These are phyloP conservation scores for Neotoxoptera formosana DNA, from an alignment of 1,140 invertebrate genomes.

Conservation along the genomic window DNA sequence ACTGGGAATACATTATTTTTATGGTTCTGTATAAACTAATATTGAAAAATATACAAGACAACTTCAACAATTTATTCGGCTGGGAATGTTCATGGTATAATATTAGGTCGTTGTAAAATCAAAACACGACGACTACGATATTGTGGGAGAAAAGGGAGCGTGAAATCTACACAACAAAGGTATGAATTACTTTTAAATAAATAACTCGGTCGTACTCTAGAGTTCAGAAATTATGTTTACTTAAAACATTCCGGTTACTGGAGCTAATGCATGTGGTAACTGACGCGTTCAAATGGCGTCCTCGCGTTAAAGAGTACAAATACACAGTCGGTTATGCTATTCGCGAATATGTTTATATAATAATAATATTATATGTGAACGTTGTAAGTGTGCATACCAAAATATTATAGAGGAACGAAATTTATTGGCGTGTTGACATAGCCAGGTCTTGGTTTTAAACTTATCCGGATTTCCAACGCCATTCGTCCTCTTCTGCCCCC, in stretches of 20 bases:
- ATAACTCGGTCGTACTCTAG: neutral
- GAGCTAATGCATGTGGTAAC: neutral
- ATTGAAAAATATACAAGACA: neutral
- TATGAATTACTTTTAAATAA: neutral
- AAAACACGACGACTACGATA: neutral
- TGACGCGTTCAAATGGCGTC: neutral
- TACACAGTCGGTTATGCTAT: neutral
- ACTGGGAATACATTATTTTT: neutral
- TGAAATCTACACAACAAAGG: neutral
- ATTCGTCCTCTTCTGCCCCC: too few species aligned
- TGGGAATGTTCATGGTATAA: neutral
- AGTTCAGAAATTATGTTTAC: neutral
- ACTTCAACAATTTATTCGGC: neutral
- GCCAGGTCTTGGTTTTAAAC: neutral
- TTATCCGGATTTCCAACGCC: conserved; percentile 2
- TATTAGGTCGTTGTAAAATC: neutral
- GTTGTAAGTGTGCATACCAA: neutral
- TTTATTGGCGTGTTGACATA: conserved; percentile 45
- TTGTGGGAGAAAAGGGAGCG: neutral
- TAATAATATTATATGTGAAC: neutral
- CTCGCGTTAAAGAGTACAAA: neutral
- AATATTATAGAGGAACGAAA: neutral
- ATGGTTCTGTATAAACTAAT: neutral
- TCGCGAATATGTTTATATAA: neutral
- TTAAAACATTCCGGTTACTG: neutral